phyloP scores from a whole-genome alignment of 1,140 invertebrate genomes.

The Drosophila ananassae region DNA sequence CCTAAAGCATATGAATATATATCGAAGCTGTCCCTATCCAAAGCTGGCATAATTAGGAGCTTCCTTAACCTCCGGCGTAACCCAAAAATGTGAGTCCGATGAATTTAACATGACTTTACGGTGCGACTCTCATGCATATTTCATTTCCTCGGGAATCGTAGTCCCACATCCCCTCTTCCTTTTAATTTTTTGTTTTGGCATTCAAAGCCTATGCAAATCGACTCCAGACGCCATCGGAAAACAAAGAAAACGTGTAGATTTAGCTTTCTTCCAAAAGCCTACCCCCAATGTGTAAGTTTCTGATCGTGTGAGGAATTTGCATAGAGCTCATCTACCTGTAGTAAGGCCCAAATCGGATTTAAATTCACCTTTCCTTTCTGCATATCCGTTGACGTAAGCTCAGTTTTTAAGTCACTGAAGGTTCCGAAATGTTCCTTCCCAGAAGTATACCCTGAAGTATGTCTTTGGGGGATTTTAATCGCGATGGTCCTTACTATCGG shows the following conservation, averaged over 20 bases:
- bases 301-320: slow-evolving; percentile 42
- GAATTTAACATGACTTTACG: slow-evolving; percentile 69
- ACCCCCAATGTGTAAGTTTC: slow-evolving; percentile 25
- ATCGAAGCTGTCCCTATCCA: not conserved
- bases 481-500: slow-evolving; percentile 21
- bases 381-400: slow-evolving; percentile 75
- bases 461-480: not conserved
- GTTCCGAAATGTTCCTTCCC: not conserved
- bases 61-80: slow-evolving; percentile 50
- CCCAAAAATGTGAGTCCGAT: slow-evolving; percentile 32
- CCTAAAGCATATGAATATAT: not conserved
- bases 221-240: slow-evolving; percentile 59
- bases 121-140: slow-evolving; percentile 63
- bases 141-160: slow-evolving; percentile 49
- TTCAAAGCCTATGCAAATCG: slow-evolving; percentile 75
- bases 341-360: slow-evolving; percentile 12
- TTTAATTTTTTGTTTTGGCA: slow-evolving; percentile 43
- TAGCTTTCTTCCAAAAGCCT: slow-evolving; percentile 38
- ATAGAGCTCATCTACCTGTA: slow-evolving; percentile 68
- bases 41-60: slow-evolving; percentile 58
- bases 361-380: slow-evolving; percentile 32
- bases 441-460: slow-evolving; percentile 17
- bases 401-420: slow-evolving; percentile 1
- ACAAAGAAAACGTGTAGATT: slow-evolving; percentile 45
- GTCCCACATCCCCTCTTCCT: slow-evolving; percentile 6